Conservation (phyloP, 2,888 invertebrate species). For the Melinopterus prodromus region DNA sequence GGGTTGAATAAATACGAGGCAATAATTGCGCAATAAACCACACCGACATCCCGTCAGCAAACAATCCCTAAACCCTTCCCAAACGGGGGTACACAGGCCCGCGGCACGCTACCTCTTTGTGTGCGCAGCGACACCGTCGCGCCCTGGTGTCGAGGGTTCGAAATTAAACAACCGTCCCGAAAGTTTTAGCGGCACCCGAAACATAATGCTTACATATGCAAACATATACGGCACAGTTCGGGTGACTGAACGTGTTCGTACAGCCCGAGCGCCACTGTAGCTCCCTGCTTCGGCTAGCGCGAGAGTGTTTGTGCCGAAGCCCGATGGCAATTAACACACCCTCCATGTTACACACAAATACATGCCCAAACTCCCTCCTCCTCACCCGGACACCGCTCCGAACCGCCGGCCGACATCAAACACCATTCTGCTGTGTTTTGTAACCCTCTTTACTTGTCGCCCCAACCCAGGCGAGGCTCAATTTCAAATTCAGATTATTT, state of each 20-base stretch:
- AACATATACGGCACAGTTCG: conserved; percentile 23
- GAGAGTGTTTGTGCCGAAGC: conserved; percentile 21
- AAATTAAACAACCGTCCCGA: conserved; percentile 22
- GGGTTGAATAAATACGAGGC: conserved; percentile 5
- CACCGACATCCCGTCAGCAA: conserved; percentile 15
- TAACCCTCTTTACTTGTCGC: conserved; percentile 29
- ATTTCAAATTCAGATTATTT: conserved; percentile 31
- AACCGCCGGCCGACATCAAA: conserved; percentile 6
- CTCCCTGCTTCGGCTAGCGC: conserved; percentile 11
- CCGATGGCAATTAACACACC: conserved; percentile 33
- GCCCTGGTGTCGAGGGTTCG: conserved; percentile 14
- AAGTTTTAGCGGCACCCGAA: conserved; percentile 11
- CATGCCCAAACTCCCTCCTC: conserved; percentile 7
- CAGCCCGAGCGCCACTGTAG: conserved; percentile 11
- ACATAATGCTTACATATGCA: conserved; percentile 33
- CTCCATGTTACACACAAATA: conserved; percentile 27
- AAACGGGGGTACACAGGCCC: not conserved
- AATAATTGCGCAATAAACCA: conserved; percentile 23
- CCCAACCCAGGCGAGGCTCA: conserved; percentile 19
- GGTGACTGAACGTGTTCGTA: conserved; percentile 9
- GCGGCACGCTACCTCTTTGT: not conserved
- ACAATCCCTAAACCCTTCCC: conserved; percentile 13
- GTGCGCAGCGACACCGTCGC: not conserved
- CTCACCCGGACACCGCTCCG: conserved; percentile 4
- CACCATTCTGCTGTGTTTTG: conserved; percentile 10